These are phyloP conservation scores for Aphaenogaster rudis DNA, from an alignment of 1,140 invertebrate genomes.

Conservation along the genomic window DNA sequence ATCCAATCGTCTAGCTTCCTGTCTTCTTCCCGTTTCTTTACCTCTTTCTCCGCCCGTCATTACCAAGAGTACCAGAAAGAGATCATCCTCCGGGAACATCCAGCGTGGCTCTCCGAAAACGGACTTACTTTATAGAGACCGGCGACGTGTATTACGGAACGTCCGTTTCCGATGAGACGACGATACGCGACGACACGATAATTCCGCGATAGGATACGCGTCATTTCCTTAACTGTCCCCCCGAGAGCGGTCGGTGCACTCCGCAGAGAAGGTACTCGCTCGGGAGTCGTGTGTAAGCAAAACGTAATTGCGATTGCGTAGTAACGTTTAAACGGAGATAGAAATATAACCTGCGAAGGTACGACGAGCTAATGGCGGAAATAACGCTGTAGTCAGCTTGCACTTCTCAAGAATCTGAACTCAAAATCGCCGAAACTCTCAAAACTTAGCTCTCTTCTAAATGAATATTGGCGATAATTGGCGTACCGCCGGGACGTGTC, in stretches of 20 bases:
- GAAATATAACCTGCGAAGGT: neutral
- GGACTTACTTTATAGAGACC: neutral
- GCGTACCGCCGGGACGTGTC: no score
- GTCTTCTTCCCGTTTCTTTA: neutral
- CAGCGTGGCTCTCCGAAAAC: neutral
- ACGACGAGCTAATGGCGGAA: conserved; percentile 1
- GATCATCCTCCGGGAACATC: conserved; percentile 52
- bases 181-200: neutral
- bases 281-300: neutral
- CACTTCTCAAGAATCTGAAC: conserved; percentile 24
- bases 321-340: conserved; percentile 12
- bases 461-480: conserved; percentile 35
- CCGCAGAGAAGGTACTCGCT: neutral
- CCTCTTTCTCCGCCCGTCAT: conserved; percentile 28
- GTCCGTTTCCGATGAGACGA: conserved; percentile 16
- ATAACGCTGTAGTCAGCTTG: conserved; percentile 9
- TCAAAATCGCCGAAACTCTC: conserved; percentile 26
- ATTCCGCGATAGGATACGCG: neutral
- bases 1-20: neutral
- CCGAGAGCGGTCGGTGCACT: neutral
- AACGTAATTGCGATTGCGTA: conserved; percentile 22
- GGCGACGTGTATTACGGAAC: neutral
- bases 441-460: conserved; percentile 41
- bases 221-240: conserved; percentile 28
- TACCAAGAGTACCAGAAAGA: conserved; percentile 3